phyloP scores from a whole-genome alignment of 2,113 vertebrate species.

The Synodontis membranacea region DNA sequence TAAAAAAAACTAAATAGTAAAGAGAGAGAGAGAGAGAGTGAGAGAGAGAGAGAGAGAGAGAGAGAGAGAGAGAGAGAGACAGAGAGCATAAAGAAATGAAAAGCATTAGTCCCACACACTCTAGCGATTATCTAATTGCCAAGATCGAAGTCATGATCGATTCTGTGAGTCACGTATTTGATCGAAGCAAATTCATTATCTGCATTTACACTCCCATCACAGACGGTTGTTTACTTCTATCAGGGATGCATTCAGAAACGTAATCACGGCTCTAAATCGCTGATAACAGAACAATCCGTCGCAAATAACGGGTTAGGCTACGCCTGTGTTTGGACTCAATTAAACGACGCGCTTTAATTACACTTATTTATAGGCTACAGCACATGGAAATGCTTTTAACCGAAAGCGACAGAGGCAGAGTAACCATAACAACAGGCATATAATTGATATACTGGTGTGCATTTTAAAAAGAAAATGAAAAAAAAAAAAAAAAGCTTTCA shows the following conservation, averaged over 20 bases:
- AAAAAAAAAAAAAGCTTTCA: not conserved
- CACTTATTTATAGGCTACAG: slow-evolving; percentile 6
- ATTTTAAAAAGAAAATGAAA: not conserved
- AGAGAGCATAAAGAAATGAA: not conserved
- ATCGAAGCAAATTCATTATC: not conserved
- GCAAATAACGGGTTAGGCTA: not conserved
- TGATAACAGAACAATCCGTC: not conserved
- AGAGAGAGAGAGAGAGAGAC: not conserved
- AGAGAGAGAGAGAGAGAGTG: not conserved
- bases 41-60: not conserved
- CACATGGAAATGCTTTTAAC: not conserved
- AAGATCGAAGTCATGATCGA: slow-evolving; percentile 5
- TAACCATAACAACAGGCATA: not conserved
- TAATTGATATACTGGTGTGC: not conserved
- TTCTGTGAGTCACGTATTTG: not conserved
- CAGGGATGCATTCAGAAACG: not conserved
- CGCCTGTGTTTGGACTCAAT: not conserved
- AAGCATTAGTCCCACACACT: not conserved
- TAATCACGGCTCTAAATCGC: not conserved
- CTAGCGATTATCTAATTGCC: not conserved
- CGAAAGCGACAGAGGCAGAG: not conserved
- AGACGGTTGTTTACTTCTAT: not conserved
- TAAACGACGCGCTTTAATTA: not conserved
- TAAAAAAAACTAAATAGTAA: not conserved
- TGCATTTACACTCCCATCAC: not conserved